Percentiles rank a stretch among this genome's conserved stretches.
Conservation (phyloP, 2,888 invertebrate species). For the Mythimna albipuncta region DNA sequence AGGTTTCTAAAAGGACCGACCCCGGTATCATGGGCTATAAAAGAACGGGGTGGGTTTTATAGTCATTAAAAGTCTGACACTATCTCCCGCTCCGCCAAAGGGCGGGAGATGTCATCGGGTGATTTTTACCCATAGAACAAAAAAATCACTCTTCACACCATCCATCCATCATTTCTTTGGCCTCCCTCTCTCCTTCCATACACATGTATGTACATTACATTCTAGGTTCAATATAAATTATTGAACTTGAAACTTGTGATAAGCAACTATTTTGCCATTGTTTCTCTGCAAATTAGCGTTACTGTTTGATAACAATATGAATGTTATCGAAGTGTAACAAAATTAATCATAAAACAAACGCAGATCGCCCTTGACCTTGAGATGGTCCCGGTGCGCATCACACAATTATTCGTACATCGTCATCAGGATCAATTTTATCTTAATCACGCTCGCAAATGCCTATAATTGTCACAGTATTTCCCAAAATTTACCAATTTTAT, state of each 20-base stretch:
- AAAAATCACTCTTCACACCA: no score
- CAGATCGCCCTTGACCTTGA: neutral
- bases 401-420: neutral
- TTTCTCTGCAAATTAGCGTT: neutral
- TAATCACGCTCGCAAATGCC: neutral
- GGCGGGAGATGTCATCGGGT: no score
- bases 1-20: no score
- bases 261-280: neutral
- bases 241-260: neutral
- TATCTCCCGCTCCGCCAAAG: no score
- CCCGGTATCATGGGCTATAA: no score
- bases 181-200: no score
- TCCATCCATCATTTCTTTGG: no score
- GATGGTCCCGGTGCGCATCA: neutral
- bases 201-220: no score
- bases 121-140: no score
- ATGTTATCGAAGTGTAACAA: conserved; percentile 14
- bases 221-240: neutral
- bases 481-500: conserved; percentile 11
- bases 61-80: no score
- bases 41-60: no score
- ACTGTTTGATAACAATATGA: conserved; percentile 1
- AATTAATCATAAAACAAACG: conserved; percentile 23
- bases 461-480: neutral
- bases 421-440: neutral